Conservation (phyloP, 1,140 invertebrate species). For the Nephotettix cincticeps region DNA sequence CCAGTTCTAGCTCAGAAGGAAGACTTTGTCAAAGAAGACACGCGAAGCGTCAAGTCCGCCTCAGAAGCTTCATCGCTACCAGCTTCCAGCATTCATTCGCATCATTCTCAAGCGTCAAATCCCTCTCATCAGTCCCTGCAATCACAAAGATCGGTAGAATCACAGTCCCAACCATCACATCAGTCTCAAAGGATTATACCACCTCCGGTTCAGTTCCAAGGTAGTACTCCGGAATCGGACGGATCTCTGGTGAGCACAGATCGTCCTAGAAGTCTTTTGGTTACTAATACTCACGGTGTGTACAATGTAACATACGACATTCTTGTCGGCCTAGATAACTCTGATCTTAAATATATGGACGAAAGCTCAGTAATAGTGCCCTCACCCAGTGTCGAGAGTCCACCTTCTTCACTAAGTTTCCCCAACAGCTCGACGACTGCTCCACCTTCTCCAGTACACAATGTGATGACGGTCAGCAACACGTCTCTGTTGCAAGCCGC, state of each 20-base stretch:
- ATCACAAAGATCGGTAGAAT: conserved; percentile 17
- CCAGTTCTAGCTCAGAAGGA: conserved; percentile 44
- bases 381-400: conserved; percentile 72
- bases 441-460: conserved; percentile 47
- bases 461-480: conserved; percentile 43
- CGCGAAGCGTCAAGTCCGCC: conserved; percentile 29
- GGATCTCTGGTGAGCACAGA: conserved; percentile 56
- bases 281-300: conserved; percentile 53
- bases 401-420: conserved; percentile 61
- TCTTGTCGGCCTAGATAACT: conserved; percentile 72
- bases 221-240: conserved; percentile 55
- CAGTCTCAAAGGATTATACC: conserved; percentile 59
- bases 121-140: conserved; percentile 40
- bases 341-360: conserved; percentile 84
- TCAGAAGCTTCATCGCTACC: conserved; percentile 46
- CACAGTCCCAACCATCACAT: conserved; percentile 51
- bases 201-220: conserved; percentile 69
- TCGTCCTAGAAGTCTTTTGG: conserved; percentile 56
- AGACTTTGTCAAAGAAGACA: conserved; percentile 25
- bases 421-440: conserved; percentile 45
- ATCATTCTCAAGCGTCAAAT: background rate
- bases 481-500: conserved; percentile 67
- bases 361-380: conserved; percentile 82
- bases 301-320: conserved; percentile 66
- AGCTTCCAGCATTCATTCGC: conserved; percentile 42